Percentiles rank a stretch among this genome's conserved stretches.
These are phyloP conservation scores for Thunnus albacares DNA, from an alignment of 2,797 vertebrate species.

Conservation along the genomic window DNA sequence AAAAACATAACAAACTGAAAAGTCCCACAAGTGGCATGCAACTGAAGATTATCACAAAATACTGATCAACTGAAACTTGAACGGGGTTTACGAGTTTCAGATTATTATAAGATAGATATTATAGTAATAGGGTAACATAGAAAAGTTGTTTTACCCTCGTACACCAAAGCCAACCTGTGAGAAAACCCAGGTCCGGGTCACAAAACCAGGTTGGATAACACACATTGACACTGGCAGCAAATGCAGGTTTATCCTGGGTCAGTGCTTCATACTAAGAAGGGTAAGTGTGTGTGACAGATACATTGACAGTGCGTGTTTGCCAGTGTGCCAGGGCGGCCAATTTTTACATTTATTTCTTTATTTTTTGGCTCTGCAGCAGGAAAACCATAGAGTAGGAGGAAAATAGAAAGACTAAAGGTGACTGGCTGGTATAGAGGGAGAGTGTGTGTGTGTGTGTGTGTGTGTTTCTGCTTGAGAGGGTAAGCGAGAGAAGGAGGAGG, in stretches of 20 bases:
- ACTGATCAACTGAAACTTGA: too few species aligned
- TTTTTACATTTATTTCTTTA: constrained; percentile 1
- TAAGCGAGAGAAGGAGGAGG: constrained; percentile 18
- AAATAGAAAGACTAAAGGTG: constrained; percentile 29
- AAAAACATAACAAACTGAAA: neutral
- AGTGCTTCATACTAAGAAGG: constrained; percentile 18
- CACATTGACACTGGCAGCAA: constrained; percentile 28
- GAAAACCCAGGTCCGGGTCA: constrained; percentile 14
- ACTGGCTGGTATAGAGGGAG: neutral
- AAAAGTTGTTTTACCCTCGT: neutral
- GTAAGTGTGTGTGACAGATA: constrained; percentile 6
- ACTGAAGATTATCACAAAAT: too few species aligned
- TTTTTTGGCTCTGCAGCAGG: constrained; percentile 41
- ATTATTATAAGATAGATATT: neutral
- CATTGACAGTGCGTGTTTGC: constrained; percentile 30
- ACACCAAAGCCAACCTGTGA: neutral
- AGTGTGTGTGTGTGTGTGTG: neutral
- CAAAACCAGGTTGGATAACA: constrained; percentile 7
- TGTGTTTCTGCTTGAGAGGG: constrained; percentile 10
- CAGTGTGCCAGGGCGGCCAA: constrained; percentile 13
- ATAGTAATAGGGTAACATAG: too few species aligned
- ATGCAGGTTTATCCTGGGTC: constrained; percentile 32
- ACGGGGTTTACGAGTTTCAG: too few species aligned
- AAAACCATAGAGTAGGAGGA: constrained; percentile 40
- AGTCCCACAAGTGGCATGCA: too few species aligned